Evolutionary conservation across 2,797 vertebrate species (phyloP).

Genomic region (Tamandua tetradactyla): DNA sequence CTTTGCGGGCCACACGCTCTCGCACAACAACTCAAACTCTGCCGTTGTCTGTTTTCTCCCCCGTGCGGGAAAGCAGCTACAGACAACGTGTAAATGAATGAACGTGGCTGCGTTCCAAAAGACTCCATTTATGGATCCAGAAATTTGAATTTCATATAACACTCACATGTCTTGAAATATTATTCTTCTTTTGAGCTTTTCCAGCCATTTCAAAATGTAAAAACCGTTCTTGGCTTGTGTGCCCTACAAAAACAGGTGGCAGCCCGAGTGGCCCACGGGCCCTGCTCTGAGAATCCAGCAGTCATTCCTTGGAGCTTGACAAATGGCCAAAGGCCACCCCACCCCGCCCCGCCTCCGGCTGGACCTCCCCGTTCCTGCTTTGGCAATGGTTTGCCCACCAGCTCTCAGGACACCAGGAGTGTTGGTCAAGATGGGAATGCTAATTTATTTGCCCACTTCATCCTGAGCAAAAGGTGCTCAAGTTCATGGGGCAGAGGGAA

Average conservation of each 20-base stretch:
- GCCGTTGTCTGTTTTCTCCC: not conserved
- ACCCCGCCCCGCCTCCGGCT: not conserved
- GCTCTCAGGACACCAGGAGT: not conserved
- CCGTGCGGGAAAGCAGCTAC: not conserved
- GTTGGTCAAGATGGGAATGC: not conserved
- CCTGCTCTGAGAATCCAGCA: not conserved
- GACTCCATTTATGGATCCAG: not conserved
- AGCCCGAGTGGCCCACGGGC: not conserved
- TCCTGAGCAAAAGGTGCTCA: not conserved
- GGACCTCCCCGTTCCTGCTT: not conserved
- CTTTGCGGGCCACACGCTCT: not conserved
- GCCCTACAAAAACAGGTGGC: not conserved
- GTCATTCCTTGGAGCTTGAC: not conserved
- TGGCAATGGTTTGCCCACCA: not conserved
- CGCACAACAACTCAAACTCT: not conserved
- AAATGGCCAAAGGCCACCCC: not conserved
- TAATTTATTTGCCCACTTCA: not conserved
- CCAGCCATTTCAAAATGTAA: not conserved
- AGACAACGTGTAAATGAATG: not conserved
- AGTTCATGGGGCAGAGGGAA: not conserved
- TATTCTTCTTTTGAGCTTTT: not conserved
- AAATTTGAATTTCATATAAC: conserved; percentile 24
- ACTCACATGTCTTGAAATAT: not conserved
- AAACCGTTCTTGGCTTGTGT: not conserved
- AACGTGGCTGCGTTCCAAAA: not conserved